Evolutionary conservation across 2,888 invertebrate genomes (phyloP).

Genomic region (Ophion slaviceki): DNA sequence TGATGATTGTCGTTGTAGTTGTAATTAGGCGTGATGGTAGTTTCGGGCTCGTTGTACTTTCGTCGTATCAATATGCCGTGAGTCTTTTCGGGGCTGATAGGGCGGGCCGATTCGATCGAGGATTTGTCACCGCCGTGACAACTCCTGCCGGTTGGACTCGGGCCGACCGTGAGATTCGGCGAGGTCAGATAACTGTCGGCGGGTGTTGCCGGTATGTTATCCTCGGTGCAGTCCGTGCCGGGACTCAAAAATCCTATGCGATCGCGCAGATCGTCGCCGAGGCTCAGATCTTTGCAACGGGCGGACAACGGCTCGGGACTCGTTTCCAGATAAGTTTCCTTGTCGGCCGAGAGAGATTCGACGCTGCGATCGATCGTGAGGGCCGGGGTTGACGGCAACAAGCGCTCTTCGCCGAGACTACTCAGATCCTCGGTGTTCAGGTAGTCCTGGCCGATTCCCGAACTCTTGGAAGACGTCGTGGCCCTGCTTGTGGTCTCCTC

Average conservation of each 20-base stretch:
- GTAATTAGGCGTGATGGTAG: slow-evolving; percentile 71
- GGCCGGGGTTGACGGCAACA: slow-evolving; percentile 77
- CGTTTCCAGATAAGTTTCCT: slow-evolving; percentile 71
- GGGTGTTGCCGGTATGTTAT: slow-evolving; percentile 69
- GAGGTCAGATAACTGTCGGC: slow-evolving; percentile 70
- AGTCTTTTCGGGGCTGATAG: slow-evolving; percentile 58
- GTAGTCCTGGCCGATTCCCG: slow-evolving; percentile 84
- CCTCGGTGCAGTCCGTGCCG: slow-evolving; percentile 74
- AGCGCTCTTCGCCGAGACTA: slow-evolving; percentile 77
- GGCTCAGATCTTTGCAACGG: slow-evolving; percentile 69
- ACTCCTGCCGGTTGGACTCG: slow-evolving; percentile 66
- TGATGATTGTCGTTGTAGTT: slow-evolving; percentile 83
- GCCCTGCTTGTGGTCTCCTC: slow-evolving; percentile 31
- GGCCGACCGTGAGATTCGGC: slow-evolving; percentile 71
- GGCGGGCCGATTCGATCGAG: slow-evolving; percentile 1
- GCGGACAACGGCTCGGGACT: slow-evolving; percentile 64
- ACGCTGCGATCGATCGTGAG: slow-evolving; percentile 75
- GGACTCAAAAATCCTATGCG: slow-evolving; percentile 70
- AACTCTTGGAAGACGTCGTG: slow-evolving; percentile 81
- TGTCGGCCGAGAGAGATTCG: slow-evolving; percentile 74
- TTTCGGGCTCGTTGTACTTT: slow-evolving; percentile 68
- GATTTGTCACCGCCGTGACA: slow-evolving; percentile 20
- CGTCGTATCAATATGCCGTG: slow-evolving; percentile 70
- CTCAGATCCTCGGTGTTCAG: slow-evolving; percentile 77
- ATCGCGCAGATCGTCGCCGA: slow-evolving; percentile 68